phyloP scores from a whole-genome alignment of 2,113 vertebrate species.

The Phocoena sinus region DNA sequence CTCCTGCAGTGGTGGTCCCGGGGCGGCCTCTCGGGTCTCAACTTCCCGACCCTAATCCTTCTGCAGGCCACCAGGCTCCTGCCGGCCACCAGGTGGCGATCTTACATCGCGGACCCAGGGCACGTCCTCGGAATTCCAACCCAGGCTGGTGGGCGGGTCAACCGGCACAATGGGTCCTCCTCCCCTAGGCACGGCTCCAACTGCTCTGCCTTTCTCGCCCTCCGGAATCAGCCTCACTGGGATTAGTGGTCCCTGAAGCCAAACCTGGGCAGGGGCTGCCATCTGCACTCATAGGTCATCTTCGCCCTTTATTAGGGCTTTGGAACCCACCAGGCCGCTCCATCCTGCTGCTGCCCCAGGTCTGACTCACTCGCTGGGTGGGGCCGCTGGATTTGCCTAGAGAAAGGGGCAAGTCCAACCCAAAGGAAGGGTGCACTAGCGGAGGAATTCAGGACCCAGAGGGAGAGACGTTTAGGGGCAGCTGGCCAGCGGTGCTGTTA shows the following conservation, averaged over 20 bases:
- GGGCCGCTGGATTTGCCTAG: not conserved
- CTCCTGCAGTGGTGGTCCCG: not conserved
- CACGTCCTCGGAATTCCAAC: not conserved
- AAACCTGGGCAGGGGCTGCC: no score
- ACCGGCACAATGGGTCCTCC: rapidly evolving
- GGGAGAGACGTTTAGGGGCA: not conserved
- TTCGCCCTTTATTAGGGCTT: not conserved
- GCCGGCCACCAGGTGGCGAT: constrained; percentile 15
- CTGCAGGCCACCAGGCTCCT: not conserved
- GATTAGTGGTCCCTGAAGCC: not conserved
- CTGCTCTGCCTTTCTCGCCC: not conserved
- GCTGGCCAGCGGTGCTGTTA: no score
- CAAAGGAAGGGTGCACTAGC: rapidly evolving
- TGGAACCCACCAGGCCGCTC: no score
- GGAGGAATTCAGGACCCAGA: not conserved
- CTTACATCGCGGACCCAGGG: not conserved
- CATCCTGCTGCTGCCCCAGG: not conserved
- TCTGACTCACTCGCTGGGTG: not conserved
- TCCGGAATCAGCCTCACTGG: not conserved
- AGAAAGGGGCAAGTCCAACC: not conserved
- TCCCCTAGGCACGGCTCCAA: no score
- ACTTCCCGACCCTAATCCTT: not conserved
- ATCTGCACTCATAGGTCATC: not conserved
- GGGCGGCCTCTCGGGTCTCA: rapidly evolving
- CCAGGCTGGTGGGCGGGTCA: rapidly evolving